Conservation (phyloP, 92 coral and sea anemone species). For the Pocillopora meandrina region DNA sequence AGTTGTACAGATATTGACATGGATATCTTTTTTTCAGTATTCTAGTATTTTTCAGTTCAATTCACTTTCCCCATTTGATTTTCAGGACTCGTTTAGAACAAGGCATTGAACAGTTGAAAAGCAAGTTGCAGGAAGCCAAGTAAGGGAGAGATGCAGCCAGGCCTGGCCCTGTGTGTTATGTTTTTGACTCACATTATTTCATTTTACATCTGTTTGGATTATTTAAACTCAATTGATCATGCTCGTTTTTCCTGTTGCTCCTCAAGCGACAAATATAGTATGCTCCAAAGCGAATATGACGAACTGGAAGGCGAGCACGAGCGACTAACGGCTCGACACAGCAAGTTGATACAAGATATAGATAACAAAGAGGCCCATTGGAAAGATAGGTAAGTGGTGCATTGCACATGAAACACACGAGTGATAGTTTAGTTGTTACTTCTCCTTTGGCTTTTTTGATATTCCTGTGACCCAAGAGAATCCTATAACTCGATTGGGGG, state of each 20-base stretch:
- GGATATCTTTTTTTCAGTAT: not conserved
- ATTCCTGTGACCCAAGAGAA: no score
- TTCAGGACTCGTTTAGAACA: slow-evolving; percentile 82
- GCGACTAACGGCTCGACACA: slow-evolving; percentile 76
- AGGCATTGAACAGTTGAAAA: slow-evolving; percentile 79
- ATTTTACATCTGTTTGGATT: no score
- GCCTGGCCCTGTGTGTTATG: not conserved
- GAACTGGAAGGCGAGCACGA: slow-evolving; percentile 91
- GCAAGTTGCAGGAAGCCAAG: slow-evolving; percentile 89
- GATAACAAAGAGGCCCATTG: slow-evolving; percentile 89
- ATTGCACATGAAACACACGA: not conserved
- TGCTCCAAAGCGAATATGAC: slow-evolving; percentile 81
- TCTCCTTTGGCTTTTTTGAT: no score
- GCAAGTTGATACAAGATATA: slow-evolving; percentile 75
- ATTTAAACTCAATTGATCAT: no score
- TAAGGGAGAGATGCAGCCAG: slow-evolving; percentile 20
- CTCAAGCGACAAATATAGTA: slow-evolving; percentile 71
- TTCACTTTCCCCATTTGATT: not conserved
- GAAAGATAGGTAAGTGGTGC: slow-evolving; percentile 73
- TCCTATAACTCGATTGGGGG: no score
- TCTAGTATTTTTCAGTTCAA: not conserved
- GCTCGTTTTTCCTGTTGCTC: no score
- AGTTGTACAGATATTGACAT: not conserved
- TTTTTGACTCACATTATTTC: not conserved
- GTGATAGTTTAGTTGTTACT: no score